Conservation (phyloP, 2,113 vertebrate species). For the Dolichallabes microphthalmus region DNA sequence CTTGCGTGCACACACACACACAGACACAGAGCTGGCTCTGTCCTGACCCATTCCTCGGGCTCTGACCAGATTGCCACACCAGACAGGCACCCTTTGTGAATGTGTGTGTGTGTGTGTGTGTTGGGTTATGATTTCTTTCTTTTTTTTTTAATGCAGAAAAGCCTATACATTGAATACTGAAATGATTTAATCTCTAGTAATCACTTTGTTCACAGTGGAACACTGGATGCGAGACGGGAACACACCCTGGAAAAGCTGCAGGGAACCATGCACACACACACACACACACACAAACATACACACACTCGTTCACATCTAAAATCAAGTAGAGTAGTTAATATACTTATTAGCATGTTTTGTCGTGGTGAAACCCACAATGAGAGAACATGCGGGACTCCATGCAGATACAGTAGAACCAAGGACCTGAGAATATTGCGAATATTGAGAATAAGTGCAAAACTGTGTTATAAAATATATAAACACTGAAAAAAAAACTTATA, state of each 20-base stretch:
- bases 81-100: constrained; percentile 52
- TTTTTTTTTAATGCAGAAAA: no score
- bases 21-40: constrained; percentile 40
- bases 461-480: not conserved
- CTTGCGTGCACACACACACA: constrained; percentile 13
- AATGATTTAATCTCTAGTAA: not conserved
- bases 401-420: not conserved
- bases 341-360: not conserved
- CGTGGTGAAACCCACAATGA: not conserved
- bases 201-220: not conserved
- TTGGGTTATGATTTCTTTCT: constrained; percentile 60
- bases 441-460: no score
- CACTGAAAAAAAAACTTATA: not conserved
- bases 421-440: not conserved
- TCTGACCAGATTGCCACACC: constrained; percentile 44
- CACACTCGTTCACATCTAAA: not conserved
- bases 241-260: not conserved
- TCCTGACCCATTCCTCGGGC: constrained; percentile 38
- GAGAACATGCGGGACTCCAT: not conserved
- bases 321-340: not conserved
- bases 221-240: not conserved
- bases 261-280: not conserved
- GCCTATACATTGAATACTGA: not conserved
- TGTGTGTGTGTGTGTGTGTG: constrained; percentile 23
- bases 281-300: not conserved